Conservation (phyloP, 1,140 invertebrate species). For the Bactericera cockerelli region DNA sequence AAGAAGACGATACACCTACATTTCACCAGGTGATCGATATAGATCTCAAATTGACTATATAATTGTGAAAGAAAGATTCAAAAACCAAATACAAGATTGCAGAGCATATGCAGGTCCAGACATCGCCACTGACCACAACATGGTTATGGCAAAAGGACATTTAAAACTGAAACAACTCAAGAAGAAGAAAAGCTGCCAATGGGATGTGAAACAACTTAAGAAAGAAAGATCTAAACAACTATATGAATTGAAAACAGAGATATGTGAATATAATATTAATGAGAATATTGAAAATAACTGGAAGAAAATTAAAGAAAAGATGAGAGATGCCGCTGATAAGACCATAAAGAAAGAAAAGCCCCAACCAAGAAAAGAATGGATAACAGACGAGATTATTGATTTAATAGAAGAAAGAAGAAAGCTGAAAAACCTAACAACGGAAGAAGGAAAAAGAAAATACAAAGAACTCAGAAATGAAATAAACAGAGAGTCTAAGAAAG, state of each 20-base stretch:
- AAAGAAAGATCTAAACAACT: not conserved
- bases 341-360: not conserved
- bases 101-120: not conserved
- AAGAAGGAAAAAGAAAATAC: conserved; percentile 11
- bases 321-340: not conserved
- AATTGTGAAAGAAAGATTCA: conserved; percentile 18
- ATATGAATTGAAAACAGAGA: conserved; percentile 1
- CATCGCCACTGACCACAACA: not conserved
- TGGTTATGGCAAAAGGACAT: conserved; percentile 7
- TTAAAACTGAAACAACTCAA: conserved; percentile 7
- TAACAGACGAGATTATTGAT: conserved; percentile 3
- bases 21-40: conserved; percentile 22
- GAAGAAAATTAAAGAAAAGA: not conserved
- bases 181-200: not conserved
- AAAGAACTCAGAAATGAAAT: conserved; percentile 12
- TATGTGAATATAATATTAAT: not conserved
- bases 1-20: conserved; percentile 25
- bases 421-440: conserved; percentile 6
- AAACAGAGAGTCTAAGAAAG: conserved; percentile 6
- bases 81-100: not conserved
- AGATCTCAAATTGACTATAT: conserved; percentile 28
- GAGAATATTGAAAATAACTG: not conserved
- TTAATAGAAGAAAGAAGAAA: conserved; percentile 10
- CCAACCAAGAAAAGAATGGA: not conserved
- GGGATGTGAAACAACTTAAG: not conserved